phyloP scores from a whole-genome alignment of 1,140 invertebrate species.

The Bicyclus anynana region DNA sequence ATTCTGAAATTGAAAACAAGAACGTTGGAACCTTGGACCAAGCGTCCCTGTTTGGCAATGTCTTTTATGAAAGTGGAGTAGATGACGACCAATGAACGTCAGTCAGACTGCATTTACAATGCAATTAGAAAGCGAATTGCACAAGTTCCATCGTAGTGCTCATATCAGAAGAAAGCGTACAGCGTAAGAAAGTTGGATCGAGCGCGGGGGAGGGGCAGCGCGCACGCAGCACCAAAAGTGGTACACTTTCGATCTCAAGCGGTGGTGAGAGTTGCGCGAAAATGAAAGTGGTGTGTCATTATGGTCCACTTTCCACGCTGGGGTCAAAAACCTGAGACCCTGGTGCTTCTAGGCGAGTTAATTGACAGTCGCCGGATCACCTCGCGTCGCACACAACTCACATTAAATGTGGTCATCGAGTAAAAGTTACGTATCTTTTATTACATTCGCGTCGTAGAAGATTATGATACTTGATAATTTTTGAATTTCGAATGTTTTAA shows the following conservation, averaged over 20 bases:
- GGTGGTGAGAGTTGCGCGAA: slow-evolving; percentile 72
- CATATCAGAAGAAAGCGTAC: slow-evolving; percentile 64
- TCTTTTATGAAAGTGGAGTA: slow-evolving; percentile 45
- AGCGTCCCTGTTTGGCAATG: slow-evolving; percentile 2
- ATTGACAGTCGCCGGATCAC: slow-evolving; percentile 28
- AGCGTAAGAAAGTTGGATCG: slow-evolving; percentile 57
- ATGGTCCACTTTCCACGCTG: slow-evolving; percentile 70
- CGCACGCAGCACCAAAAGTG: slow-evolving; percentile 69
- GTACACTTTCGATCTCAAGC: slow-evolving; percentile 74
- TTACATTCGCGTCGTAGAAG: background rate
- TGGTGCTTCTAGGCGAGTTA: slow-evolving; percentile 25
- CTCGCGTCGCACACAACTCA: slow-evolving; percentile 2
- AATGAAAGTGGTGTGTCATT: slow-evolving; percentile 74
- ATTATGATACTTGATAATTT: background rate
- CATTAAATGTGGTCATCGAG: slow-evolving; percentile 14
- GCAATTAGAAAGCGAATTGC: slow-evolving; percentile 73
- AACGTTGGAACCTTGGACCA: slow-evolving; percentile 9
- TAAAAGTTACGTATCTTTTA: slow-evolving; percentile 2
- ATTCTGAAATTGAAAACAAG: slow-evolving; percentile 7
- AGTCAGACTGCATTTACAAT: slow-evolving; percentile 60
- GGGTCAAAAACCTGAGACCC: slow-evolving; percentile 57
- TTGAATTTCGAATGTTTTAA: background rate
- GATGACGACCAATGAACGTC: slow-evolving; percentile 48
- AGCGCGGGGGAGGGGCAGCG: slow-evolving; percentile 47
- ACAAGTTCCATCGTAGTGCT: slow-evolving; percentile 48